Evolutionary conservation across 2,113 vertebrate species (phyloP), one percentile per base, ranked within the genome.

Genomic region (Rhynchomys soricoides): DNA sequence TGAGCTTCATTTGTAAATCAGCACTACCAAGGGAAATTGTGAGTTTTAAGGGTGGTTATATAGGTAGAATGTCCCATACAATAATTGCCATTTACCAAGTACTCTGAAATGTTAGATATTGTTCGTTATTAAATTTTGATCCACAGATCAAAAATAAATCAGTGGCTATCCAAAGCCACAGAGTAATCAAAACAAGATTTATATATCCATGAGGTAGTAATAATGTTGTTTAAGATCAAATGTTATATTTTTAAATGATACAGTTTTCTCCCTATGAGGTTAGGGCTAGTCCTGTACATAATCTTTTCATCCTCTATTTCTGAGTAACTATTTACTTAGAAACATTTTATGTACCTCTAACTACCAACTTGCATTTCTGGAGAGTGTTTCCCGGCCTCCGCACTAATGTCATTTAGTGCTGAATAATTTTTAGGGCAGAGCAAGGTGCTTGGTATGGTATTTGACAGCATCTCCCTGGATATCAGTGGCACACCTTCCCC

Each of bases 1-100:
- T 43, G 52, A 94, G 15, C 22, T 70, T 91, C 59, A 21, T 89
- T 88, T 94, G 57, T 78, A 89, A 92, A 74, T 17, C 74, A 21
- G 31, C 11, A 31, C 9, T 17, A 74, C 9, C 68, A 48, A 89
- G 43, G 9, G 22, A 19, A 12, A 93, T 26, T 55, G 24, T 68
- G n/a, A 90, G 55, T 13, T 59, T 62, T 40, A 90, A 45, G 13
- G 26, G 10, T 22, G 83, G n/a, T 10, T 45, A 50, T 26, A 40
- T 29, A 21, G 17, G 29, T 8, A 62, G 71, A 89, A 37, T 2
- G 17, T 1, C 15, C 13, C 34, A 7, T 4, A 74, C 59, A 45
- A 88, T 37, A 16, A 86, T 7, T 48, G 15, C 5, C 19, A 34
- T 12, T 43, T 74, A 34, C 34, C 8, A 71, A 43, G 62, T 24